Percentiles rank a stretch among this genome's conserved stretches.
phyloP scores from a whole-genome alignment of 1,140 invertebrate genomes.

The Drosophila mojavensis region DNA sequence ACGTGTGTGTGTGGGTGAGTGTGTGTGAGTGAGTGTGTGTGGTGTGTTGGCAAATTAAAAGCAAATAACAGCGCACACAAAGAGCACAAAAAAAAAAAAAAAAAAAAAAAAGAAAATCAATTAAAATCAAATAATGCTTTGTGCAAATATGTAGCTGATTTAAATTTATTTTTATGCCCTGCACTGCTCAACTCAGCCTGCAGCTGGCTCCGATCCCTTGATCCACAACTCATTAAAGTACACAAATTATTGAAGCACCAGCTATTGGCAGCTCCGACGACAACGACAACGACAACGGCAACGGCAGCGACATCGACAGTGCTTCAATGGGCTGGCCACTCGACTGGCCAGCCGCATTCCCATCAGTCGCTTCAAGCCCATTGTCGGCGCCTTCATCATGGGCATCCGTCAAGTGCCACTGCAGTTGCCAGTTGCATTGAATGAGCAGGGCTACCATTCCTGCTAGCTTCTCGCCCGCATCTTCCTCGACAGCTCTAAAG shows the following conservation, averaged over 20 bases:
- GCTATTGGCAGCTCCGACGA: slow-evolving; percentile 1
- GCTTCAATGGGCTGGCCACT: slow-evolving; percentile 65
- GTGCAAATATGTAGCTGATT: slow-evolving; percentile 77
- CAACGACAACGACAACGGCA: slow-evolving; percentile 14
- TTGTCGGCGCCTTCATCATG: slow-evolving; percentile 38
- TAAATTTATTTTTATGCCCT: slow-evolving; percentile 69
- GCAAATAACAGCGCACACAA: slow-evolving; percentile 56
- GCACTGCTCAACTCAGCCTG: neutral
- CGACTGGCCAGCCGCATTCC: slow-evolving; percentile 37
- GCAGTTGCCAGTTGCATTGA: slow-evolving; percentile 29
- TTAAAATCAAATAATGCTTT: slow-evolving; percentile 82
- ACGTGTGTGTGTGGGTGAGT: slow-evolving; percentile 11
- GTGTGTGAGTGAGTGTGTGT: slow-evolving; percentile 9
- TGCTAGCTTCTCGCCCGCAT: no score
- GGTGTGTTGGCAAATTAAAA: slow-evolving; percentile 69
- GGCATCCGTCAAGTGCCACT: slow-evolving; percentile 59
- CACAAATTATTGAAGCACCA: slow-evolving; percentile 64
- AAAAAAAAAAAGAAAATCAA: slow-evolving; percentile 57
- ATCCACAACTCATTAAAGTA: slow-evolving; percentile 58
- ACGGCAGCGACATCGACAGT: slow-evolving; percentile 29
- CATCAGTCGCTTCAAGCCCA: slow-evolving; percentile 17
- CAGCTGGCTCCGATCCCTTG: neutral
- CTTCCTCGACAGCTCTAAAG: slow-evolving; percentile 3
- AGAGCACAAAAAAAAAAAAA: neutral
- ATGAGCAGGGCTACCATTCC: neutral